Evolutionary conservation across 2,888 invertebrate species (phyloP), one percentile per base, ranked within the genome.

Genomic region (Acrobasis repandana): DNA sequence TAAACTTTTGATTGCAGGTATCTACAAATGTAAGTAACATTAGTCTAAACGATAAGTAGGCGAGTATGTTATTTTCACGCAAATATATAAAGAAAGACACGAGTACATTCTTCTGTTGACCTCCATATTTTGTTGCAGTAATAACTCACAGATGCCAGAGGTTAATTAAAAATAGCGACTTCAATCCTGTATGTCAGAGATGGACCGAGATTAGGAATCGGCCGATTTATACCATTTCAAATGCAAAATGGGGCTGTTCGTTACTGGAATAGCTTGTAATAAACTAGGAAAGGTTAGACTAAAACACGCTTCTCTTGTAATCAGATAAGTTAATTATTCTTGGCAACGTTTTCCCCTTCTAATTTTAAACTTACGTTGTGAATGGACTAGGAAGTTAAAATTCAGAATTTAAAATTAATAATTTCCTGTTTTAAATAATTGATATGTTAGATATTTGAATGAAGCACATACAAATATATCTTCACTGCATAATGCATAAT

Each of bases 151-250:
- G 85, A 83, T 83, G 88, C 81, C 86, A 88, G 88, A 88, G 92
- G 91, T 92, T 92, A 92, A 92, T 91, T 92, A 91, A 92, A 92
- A 92, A 91, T 88, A 88, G 89, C 88, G 87, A 88, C 90, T 90
- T 85, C 86, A 86, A 86, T 88, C 82, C 81, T 74, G 80, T 75
- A 79, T 84, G 86, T 85, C 85, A 81, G 82, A 86, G 85, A 87
- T 86, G 71, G 76, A 81, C 79, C 80, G 80, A 82, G 85, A 88
- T 88, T 84, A 80, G 75, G 78, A 79, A 75, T 77, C 79, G 72
- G 80, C 80, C 75, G 75, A 81, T 80, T 84, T 83, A 82, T 82
- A 77, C 73, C 70, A 77, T 70, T 77, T 67, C 69, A 70, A 76
- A 70, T 70, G 67, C 71, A 70, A 67, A 67, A 64, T 61, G 36